Evolutionary conservation across 2,888 invertebrate genomes (phyloP), one percentile per base, ranked within the genome.

Genomic region (Hartigia nigra): DNA sequence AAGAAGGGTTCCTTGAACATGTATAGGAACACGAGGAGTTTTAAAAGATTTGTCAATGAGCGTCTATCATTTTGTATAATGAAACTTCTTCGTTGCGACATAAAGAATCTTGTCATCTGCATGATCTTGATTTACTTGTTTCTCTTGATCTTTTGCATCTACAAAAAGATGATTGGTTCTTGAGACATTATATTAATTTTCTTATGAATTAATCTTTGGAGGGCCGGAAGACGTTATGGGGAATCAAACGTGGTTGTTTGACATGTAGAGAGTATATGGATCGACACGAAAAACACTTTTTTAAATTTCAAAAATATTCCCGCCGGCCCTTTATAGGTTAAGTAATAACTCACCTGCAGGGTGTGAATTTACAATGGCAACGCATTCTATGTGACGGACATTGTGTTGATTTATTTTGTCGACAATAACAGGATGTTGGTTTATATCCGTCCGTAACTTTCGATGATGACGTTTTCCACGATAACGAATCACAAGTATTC

Each of bases 301-400:
- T n/a, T n/a, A n/a, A n/a, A n/a, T n/a, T n/a, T n/a, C n/a, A n/a
- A n/a, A n/a, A n/a, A n/a, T n/a, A n/a, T n/a, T n/a, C n/a, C n/a
- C n/a, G n/a, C n/a, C n/a, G n/a, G n/a, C n/a, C n/a, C n/a, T n/a
- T n/a, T n/a, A n/a, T n/a, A n/a, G n/a, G n/a, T n/a, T n/a, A n/a
- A n/a, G n/a, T 12, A 23, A 36, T 23, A 39, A 76, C 78, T 82
- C 75, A 89, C 90, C 78, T 78, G 84, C 89, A 89, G 3, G 89
- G 88, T 37, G 82, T 84, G 77, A 37, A 86, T 84, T 89, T 89
- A 82, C 90, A 90, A 76, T 89, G 89, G 79, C 86, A 90, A 81
- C 89, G 89, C 69, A 87, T 89, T 5, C 88, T 86, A 34, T 76
- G 81, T 4, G 86, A 85, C 37, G 81, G 86, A 55, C 79, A 84